phyloP scores from a whole-genome alignment of 92 coral and sea anemone species.

The Metridium senile region DNA sequence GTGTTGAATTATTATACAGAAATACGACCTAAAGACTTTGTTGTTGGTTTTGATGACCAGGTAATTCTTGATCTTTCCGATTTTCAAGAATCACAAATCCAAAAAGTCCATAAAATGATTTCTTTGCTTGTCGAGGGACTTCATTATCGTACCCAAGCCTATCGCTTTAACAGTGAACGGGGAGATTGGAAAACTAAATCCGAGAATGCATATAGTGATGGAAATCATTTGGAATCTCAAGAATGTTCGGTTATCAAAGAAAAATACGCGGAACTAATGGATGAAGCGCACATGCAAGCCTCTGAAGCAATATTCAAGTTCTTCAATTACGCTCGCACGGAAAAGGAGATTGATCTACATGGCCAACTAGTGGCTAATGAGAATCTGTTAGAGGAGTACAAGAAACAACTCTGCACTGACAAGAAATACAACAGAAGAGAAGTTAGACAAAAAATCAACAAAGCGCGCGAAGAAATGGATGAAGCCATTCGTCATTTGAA shows the following conservation, averaged over 20 bases:
- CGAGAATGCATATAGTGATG: no score
- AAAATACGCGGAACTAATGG: not conserved
- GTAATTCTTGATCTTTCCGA: not conserved
- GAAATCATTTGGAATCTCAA: no score
- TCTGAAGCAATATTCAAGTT: not conserved
- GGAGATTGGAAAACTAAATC: no score
- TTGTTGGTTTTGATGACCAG: not conserved
- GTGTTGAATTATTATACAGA: not conserved
- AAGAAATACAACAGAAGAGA: not conserved
- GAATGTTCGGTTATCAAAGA: not conserved
- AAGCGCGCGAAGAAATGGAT: not conserved
- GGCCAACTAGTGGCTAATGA: not conserved
- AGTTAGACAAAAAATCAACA: not conserved
- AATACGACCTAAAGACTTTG: not conserved
- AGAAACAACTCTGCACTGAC: not conserved
- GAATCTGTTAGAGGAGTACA: not conserved
- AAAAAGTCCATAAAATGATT: no score
- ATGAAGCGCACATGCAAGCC: not conserved
- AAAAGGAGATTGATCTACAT: not conserved
- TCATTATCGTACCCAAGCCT: slow-evolving; percentile 50
- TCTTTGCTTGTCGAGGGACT: slow-evolving; percentile 13
- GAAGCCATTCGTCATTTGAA: not conserved
- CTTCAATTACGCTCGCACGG: not conserved
- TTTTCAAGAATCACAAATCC: no score
- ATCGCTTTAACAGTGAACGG: not conserved